These are phyloP conservation scores for Aptenodytes forsteri DNA, from an alignment of 2,113 vertebrate genomes.

Conservation along the genomic window DNA sequence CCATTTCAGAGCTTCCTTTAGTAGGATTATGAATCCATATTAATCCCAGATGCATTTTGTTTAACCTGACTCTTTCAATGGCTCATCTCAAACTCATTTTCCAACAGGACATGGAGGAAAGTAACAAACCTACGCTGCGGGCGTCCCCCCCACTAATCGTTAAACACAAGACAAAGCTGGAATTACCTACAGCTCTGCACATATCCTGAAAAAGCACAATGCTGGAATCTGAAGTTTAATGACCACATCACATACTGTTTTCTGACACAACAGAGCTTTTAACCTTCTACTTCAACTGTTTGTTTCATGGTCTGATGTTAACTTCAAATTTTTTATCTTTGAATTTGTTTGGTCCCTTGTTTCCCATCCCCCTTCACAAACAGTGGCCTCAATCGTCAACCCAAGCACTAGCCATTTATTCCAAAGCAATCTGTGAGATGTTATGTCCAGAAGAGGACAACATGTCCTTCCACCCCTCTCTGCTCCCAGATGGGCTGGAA, in stretches of 20 bases:
- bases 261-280: not conserved
- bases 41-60: not conserved
- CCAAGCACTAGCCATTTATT: not conserved
- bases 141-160: fast-evolving
- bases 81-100: not conserved
- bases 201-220: not conserved
- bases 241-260: not conserved
- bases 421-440: not conserved
- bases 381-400: not conserved
- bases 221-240: not conserved
- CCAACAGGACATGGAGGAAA: not conserved
- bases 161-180: not conserved
- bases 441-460: not conserved
- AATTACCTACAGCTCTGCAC: not conserved
- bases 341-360: not conserved
- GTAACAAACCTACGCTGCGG: not conserved
- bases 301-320: not conserved
- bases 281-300: not conserved
- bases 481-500: not conserved
- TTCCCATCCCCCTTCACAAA: not conserved
- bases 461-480: not conserved
- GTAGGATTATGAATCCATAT: not conserved
- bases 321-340: not conserved
- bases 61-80: not conserved
- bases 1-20: not conserved